Evolutionary conservation across 2,888 invertebrate genomes (phyloP).

Genomic region (Machimus rusticus): DNA sequence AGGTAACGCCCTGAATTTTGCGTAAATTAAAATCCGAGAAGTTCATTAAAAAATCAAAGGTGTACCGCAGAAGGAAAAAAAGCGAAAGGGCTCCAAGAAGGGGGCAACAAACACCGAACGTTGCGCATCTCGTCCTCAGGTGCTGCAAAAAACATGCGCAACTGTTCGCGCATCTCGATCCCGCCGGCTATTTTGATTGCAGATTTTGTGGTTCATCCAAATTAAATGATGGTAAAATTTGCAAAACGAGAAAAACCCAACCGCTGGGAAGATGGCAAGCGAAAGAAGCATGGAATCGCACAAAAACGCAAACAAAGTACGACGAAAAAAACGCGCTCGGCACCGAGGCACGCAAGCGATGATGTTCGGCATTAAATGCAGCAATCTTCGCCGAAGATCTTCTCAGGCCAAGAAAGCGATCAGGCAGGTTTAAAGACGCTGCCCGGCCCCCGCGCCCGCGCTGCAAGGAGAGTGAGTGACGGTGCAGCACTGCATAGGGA

Average conservation of each 20-base stretch:
- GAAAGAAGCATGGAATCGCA: background rate
- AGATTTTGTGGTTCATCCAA: conserved; percentile 39
- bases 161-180: conserved; percentile 25
- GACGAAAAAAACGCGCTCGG: background rate
- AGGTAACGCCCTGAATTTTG: conserved; percentile 32
- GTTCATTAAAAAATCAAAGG: conserved; percentile 29
- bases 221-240: conserved; percentile 34
- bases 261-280: background rate
- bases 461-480: background rate
- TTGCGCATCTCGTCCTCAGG: background rate
- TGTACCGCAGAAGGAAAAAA: background rate
- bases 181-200: conserved; percentile 19
- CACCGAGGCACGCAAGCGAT: conserved; percentile 19
- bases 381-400: conserved; percentile 8
- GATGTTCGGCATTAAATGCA: conserved; percentile 26
- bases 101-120: background rate
- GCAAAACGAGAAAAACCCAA: background rate
- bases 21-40: conserved; percentile 34
- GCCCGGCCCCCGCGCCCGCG: background rate
- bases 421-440: conserved; percentile 10
- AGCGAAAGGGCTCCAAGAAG: background rate
- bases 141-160: conserved; percentile 32
- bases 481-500: conserved; percentile 22
- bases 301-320: background rate
- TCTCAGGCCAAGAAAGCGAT: conserved; percentile 5